Base-by-base conservation (phyloP, 2,797 vertebrate genomes). In the Coranthus polyacanthus region DNA sequence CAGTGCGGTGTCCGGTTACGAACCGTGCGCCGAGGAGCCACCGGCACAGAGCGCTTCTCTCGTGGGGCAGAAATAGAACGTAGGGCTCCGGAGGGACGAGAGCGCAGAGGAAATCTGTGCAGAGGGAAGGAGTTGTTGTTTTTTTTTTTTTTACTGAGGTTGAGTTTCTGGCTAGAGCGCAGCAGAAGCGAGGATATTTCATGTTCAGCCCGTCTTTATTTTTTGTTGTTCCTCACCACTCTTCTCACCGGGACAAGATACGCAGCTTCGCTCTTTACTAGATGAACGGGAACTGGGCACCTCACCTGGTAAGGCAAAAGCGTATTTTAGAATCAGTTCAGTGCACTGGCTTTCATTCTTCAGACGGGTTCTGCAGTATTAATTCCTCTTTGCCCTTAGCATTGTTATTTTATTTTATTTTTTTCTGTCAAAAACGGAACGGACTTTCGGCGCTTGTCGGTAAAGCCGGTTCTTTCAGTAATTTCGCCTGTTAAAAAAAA, bases 1-100 rank as follows among this genome's bases (percentile, higher is more conserved):
- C 86, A 60, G 84, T 68, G 78, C 75, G 81, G 92, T 90, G 90
- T 92, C 91, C 83, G 89, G 49, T 92, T 92, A 90, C 91, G 88
- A 61, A 22, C 78, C 72, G 85, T 81, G 89, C 85, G 78, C 79
- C 32, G 83, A 47, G 83, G 69, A 83, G 78, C 83, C 77, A 65
- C 83, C 83, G 85, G 85, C 81, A 77, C 75, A 64, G 67, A 81
- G 76, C 85, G 82, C 80, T 73, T 12, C 52, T 78, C 70, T 72
- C 12, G 57, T 64, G 72, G 81, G 58, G 75, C 85, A 84, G 51
- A 88, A 72, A 86, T 57, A 88, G 74, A 81, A 70, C 72, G n/a
- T 26, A 20, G 61, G 29, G 44, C 68, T 83, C 75, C 68, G 68
- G 62, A 66, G 88, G 69, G 29, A 81, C 74, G 64, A 69, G 63